Evolutionary conservation across 2,113 vertebrate species (phyloP), one percentile per base, ranked within the genome.

Genomic region (Brienomyrus longianalis): DNA sequence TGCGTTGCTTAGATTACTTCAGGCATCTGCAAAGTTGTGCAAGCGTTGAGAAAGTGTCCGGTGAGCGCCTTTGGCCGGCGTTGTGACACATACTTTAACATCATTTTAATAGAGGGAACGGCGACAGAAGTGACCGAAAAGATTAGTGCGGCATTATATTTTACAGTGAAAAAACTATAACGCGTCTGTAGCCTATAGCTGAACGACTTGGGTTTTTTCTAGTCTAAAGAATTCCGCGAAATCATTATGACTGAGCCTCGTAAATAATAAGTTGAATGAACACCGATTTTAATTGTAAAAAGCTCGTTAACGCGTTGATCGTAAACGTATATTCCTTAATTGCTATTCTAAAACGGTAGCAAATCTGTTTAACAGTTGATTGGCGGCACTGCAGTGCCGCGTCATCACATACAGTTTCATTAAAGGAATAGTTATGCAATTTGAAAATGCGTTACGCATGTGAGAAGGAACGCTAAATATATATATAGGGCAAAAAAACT

Each of bases 401-500:
- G 31, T 89, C 77, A 45, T 23, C 50, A 17, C 23, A 15, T 23
- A 27, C 51, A 52, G 19, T 89, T 59, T 54, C 19, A 56, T 84
- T 89, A 89, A 84, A 56, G 51, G 7, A 89, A 56, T 56, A 56
- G 77, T 89, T 83, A 89, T 43, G 77, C 51, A 89, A 84, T 83
- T 56, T 59, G 6, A 89, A 84, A 83, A 89, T 45, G 21, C 10
- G 35, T 89, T 84, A 59, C 88, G 39, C 77, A 83, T 59, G 31
- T 23, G 88, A 84, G 7, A 59, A 31, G 45, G 39, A 35, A 15
- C 9, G 19, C 39, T 9, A 45, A 45, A 74, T 50, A 89, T 89
- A 89, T 89, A 50, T 80, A 45, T 45, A 77, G 48, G 52, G 17
- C n/a, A 56, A 56, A 27, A 47, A 89, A 84, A 84, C 88, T 15